Conservation (phyloP, 2,113 vertebrate species). For the Pelecanus crispus region DNA sequence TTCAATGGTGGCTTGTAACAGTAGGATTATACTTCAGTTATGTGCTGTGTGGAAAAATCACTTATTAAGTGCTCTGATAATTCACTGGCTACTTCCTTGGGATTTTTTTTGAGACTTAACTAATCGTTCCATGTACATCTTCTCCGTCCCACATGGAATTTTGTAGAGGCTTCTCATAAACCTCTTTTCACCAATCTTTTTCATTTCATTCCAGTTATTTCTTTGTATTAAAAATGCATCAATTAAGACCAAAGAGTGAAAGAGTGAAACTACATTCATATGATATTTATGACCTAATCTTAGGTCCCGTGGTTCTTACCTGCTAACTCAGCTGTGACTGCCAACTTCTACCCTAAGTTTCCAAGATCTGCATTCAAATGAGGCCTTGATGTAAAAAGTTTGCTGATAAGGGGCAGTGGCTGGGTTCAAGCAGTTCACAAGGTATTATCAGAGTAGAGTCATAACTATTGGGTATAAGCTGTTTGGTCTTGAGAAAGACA, state of each 20-base stretch:
- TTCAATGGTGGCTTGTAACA: background rate
- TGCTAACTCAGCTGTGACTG: background rate
- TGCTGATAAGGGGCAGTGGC: background rate
- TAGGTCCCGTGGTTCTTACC: background rate
- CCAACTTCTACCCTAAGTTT: background rate
- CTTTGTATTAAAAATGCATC: background rate
- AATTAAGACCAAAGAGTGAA: background rate
- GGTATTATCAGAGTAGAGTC: background rate
- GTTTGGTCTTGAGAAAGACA: background rate
- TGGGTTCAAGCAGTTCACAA: background rate
- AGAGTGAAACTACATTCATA: background rate
- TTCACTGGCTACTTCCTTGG: background rate
- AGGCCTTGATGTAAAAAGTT: no score
- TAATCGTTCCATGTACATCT: background rate
- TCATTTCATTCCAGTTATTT: background rate
- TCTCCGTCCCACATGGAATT: background rate
- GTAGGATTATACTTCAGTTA: background rate
- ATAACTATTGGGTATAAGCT: background rate
- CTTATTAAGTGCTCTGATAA: background rate
- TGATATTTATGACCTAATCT: background rate
- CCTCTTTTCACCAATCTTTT: background rate
- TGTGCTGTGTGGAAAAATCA: background rate
- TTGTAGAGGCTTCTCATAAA: background rate
- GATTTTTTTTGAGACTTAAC: background rate
- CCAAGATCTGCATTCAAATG: background rate